Percentiles rank a stretch among this genome's conserved stretches.
Conservation (phyloP, 2,888 invertebrate species). For the Ametastegia equiseti region DNA sequence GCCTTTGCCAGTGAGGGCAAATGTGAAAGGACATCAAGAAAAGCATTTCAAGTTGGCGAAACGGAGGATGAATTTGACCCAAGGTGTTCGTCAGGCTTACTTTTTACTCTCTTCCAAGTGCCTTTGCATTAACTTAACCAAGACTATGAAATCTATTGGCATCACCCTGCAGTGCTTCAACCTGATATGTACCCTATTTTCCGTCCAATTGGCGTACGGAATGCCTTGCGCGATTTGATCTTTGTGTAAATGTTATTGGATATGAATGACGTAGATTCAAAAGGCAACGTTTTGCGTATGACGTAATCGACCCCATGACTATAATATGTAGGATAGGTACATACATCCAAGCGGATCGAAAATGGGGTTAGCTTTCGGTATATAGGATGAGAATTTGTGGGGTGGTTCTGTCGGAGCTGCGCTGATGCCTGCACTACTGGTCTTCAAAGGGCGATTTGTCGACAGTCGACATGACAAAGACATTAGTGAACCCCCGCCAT, state of each 20-base stretch:
- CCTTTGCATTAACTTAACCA: too few species aligned
- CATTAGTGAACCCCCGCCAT: constrained; percentile 69
- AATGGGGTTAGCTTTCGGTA: constrained; percentile 38
- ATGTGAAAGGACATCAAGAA: too few species aligned
- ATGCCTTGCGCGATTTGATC: neutral
- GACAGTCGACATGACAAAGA: constrained; percentile 75
- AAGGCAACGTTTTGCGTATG: neutral
- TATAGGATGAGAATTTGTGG: neutral
- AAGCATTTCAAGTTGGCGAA: too few species aligned
- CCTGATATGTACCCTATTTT: too few species aligned
- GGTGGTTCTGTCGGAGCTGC: constrained; percentile 17
- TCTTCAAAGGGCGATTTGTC: constrained; percentile 71
- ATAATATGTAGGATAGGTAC: too few species aligned
- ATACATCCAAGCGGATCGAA: constrained; percentile 6
- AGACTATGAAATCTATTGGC: too few species aligned
- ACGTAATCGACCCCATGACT: constrained; percentile 7
- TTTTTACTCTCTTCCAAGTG: too few species aligned
- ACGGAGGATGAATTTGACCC: too few species aligned
- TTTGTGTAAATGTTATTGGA: neutral
- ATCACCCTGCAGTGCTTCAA: too few species aligned
- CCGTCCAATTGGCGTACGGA: too few species aligned
- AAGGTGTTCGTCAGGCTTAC: too few species aligned
- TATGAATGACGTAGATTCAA: neutral
- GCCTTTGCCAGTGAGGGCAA: too few species aligned
- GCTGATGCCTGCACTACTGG: constrained; percentile 15